These are phyloP conservation scores for Nematolebias whitei DNA, from an alignment of 2,113 vertebrate species.

Conservation along the genomic window DNA sequence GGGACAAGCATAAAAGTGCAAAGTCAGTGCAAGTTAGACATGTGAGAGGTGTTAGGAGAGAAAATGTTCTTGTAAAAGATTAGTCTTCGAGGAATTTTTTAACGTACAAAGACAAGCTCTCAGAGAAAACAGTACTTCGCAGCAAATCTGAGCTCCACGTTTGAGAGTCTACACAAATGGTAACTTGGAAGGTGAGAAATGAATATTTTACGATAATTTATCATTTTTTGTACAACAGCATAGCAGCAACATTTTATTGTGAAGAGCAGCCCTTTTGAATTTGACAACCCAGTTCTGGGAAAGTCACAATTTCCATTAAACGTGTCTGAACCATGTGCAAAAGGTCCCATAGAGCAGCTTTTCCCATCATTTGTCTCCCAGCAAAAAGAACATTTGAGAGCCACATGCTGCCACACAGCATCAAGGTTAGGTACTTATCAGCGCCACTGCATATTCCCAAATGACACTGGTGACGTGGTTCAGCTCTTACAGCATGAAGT, in stretches of 20 bases:
- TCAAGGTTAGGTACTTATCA: slow-evolving; percentile 37
- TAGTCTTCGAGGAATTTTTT: background rate
- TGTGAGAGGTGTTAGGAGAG: background rate
- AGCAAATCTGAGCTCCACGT: background rate
- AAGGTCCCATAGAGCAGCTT: slow-evolving; percentile 6
- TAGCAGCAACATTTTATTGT: slow-evolving; percentile 4
- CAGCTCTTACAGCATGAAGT: slow-evolving; percentile 26
- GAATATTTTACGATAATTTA: background rate
- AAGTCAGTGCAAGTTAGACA: background rate
- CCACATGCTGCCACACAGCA: background rate
- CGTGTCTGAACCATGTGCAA: slow-evolving; percentile 8
- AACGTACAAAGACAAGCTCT: background rate
- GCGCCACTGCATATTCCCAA: background rate
- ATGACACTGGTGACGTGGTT: slow-evolving; percentile 4
- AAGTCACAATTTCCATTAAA: background rate
- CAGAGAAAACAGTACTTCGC: background rate
- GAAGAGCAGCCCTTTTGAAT: background rate
- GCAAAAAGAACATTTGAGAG: background rate
- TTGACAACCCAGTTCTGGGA: background rate
- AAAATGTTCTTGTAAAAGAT: background rate
- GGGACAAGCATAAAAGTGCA: background rate
- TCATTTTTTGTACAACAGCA: background rate
- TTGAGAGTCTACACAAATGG: background rate
- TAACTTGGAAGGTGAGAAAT: background rate
- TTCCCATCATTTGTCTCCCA: background rate